Base-by-base conservation (phyloP, 2,113 vertebrate species). In the Cercopithecus mona region DNA sequence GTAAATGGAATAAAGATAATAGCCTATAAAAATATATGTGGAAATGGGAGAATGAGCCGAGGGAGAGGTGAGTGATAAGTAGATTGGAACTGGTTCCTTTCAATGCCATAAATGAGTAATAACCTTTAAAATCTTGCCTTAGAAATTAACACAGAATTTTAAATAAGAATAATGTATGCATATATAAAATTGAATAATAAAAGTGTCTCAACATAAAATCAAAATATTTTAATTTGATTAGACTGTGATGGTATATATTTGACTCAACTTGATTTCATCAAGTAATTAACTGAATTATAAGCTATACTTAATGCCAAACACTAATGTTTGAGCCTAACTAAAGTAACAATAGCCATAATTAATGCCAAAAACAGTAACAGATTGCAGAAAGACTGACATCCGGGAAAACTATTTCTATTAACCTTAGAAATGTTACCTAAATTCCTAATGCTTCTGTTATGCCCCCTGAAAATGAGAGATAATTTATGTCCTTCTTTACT, bases 241-340 rank as follows among this genome's bases (percentile, higher is more conserved):
- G 78, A 95, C 40, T 86, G 16, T 35, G 35, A 57, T 97, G 45
- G 12, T 35, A 84, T 96, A 32, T 93, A 72, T 90, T 94, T 90
- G 32, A 97, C 32, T 97, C 59, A 95, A 64, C 64, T 84, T 97
- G 45, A 97, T 96, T 94, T 95, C 70, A 88, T 48, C 59, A 83
- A 96, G 48, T 97, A 95, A 88, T 97, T 97, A 94, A 84, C 76
- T 90, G 59, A 96, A 96, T 95, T 97, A 93, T 73, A 98, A 93
- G 72, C 76, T 96, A 86, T 70, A 93, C 43, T 93, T 90, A 92
- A 91, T 94, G 73, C 38, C 85, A 96, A 75, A 97, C 78, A 90
- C 48, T 97, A 92, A 95, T n/a, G 90, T 61, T 88, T 82, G 76
- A 97, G 66, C 66, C 18, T 95, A 97, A 52, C 83, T 97, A 93